Evolutionary conservation across 2,797 vertebrate species (phyloP), one percentile per base, ranked within the genome.

Genomic region (Darevskia mixta): DNA sequence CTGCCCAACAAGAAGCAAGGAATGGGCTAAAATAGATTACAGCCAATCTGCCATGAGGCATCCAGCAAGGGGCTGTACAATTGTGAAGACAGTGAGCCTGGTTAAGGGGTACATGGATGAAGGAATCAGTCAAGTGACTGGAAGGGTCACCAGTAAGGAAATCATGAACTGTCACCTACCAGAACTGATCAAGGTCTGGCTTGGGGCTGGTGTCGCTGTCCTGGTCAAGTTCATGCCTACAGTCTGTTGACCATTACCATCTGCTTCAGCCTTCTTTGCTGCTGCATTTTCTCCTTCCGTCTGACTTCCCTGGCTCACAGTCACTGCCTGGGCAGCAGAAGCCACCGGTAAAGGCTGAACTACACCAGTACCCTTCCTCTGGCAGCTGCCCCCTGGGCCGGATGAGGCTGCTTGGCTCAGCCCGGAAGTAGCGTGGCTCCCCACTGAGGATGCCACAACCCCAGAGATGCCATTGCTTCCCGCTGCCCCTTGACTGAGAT

Each of bases 151-250:
- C 8, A 35, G 32, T n/a, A 9, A 58, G 32, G 17, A 13, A 67
- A 66, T n/a, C 8, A 38, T 38, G 4, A 4, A 27, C 66, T 45
- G 35, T 55, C 1, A 35, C 92, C 91, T 82, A 98, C 97, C 97
- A 88, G 97, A 97, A 85, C 97, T 98, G 75, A 98, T 98, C 35
- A 98, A 90, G 0, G 97, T 98, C 95, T 97, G 97, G 94, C 97
- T 97, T 86, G 97, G 97, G 4, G 97, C 97, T 45, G 97, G 97
- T 1, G 97, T 97, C 32, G 97, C 97, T 0, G 97, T 97, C 91
- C 97, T 95, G 1, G 97, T 98, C 91, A 98, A 91, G 92, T 98
- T 98, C 96, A 98, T 97, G 90, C 97, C 97, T 91, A 97, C 97
- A 0, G 89, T 97, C 89, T 97, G 97, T 92, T 96, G 97, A 3